Conservation (phyloP, 2,888 invertebrate genomes). For the Acutogordius australiensis region DNA sequence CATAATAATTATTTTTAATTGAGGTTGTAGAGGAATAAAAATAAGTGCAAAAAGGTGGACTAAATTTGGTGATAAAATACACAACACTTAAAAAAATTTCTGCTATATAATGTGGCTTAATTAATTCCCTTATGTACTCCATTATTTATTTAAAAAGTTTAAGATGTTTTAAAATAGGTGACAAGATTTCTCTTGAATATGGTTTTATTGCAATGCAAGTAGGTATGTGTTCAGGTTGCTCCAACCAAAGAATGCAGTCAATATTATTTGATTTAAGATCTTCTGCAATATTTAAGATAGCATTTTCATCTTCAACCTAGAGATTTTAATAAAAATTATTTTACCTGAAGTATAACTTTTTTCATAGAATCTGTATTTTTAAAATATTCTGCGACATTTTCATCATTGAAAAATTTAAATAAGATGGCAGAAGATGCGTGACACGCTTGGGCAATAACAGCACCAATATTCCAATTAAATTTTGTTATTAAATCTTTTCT, state of each 20-base stretch:
- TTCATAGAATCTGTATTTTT: not conserved
- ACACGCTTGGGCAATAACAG: slow-evolving; percentile 10
- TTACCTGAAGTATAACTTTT: slow-evolving; percentile 3
- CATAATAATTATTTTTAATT: not conserved
- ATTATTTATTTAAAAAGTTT: not conserved
- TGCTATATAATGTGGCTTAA: not conserved
- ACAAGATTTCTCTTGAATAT: not conserved
- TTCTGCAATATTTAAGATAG: not conserved
- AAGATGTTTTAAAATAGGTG: not conserved
- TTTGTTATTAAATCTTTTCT: not conserved
- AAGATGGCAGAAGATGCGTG: slow-evolving; percentile 10
- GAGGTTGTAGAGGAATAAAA: not conserved
- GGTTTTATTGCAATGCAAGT: slow-evolving; percentile 3
- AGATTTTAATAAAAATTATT: not conserved
- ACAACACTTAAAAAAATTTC: not conserved
- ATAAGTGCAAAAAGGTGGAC: not conserved
- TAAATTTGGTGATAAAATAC: not conserved
- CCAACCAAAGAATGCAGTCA: not conserved
- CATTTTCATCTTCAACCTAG: not conserved
- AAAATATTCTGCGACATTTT: not conserved
- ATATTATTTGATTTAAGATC: not conserved
- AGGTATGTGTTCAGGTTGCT: not conserved
- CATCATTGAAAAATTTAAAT: not conserved
- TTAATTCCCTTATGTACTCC: not conserved
- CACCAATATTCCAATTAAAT: not conserved